Conservation (phyloP, 2,113 vertebrate genomes). For the Leptocoma aspasia region DNA sequence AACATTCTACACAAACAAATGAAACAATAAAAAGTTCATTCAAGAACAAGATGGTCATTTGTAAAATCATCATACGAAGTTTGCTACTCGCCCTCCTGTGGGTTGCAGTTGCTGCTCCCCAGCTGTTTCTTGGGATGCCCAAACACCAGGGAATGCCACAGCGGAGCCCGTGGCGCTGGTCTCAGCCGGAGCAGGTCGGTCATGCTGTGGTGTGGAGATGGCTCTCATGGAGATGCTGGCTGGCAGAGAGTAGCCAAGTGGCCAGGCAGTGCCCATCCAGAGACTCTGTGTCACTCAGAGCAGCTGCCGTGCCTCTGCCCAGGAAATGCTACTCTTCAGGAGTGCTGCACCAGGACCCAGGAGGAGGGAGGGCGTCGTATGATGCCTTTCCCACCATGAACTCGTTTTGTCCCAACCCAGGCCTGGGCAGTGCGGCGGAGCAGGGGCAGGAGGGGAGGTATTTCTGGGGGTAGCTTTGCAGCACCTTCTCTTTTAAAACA, state of each 20-base stretch:
- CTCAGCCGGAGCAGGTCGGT: accelerated
- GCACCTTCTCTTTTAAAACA: background rate
- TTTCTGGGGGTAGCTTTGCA: background rate
- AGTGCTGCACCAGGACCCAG: accelerated
- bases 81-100: accelerated
- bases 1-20: conserved; percentile 60
- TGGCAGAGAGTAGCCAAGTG: background rate
- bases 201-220: accelerated
- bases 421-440: accelerated
- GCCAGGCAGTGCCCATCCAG: background rate
- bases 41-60: conserved; percentile 7
- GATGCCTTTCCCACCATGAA: accelerated
- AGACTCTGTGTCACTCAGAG: background rate
- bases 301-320: background rate
- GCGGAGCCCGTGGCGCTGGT: accelerated
- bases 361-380: accelerated
- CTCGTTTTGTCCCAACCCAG: accelerated
- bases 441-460: background rate
- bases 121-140: accelerated
- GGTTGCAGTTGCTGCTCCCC: background rate
- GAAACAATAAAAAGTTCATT: conserved; percentile 45
- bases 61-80: background rate
- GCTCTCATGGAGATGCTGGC: background rate
- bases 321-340: background rate
- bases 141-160: background rate